These are phyloP conservation scores for Oppia nitens DNA, from an alignment of 1,140 invertebrate species.

Conservation along the genomic window DNA sequence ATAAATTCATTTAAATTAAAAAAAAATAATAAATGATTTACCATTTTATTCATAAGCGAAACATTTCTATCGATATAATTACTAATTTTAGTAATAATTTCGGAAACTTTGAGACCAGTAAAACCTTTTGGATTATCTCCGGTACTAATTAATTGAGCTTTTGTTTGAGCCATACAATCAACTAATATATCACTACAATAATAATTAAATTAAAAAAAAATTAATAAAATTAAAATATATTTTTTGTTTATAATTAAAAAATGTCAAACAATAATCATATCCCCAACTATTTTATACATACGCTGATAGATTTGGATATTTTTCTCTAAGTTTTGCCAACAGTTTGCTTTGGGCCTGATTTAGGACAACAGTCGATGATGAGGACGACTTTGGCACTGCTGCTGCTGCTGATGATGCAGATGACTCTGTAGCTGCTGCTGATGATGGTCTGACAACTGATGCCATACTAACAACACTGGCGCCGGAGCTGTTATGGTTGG, in stretches of 20 bases:
- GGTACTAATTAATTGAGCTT: neutral
- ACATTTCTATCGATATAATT: neutral
- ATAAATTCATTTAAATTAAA: too few relatives aligned
- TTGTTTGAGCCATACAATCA: neutral
- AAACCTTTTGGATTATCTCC: neutral
- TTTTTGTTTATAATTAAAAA: too few relatives aligned
- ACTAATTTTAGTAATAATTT: neutral
- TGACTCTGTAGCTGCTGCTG: too few relatives aligned
- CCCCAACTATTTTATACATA: neutral
- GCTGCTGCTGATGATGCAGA: too few relatives aligned
- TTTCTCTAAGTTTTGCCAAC: neutral
- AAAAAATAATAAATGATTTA: neutral
- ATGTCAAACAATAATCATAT: too few relatives aligned
- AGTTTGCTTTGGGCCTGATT: neutral
- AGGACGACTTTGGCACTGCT: too few relatives aligned
- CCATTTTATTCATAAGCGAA: neutral
- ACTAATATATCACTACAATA: neutral
- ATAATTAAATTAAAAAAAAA: neutral
- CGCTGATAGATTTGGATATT: neutral
- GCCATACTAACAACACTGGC: too few relatives aligned
- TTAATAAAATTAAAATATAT: neutral
- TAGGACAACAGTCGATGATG: neutral
- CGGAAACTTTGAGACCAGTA: neutral
- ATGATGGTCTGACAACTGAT: too few relatives aligned
- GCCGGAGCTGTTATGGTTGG: too few relatives aligned